Conservation (phyloP, 1,140 invertebrate species). For the Bombus breviceps region DNA sequence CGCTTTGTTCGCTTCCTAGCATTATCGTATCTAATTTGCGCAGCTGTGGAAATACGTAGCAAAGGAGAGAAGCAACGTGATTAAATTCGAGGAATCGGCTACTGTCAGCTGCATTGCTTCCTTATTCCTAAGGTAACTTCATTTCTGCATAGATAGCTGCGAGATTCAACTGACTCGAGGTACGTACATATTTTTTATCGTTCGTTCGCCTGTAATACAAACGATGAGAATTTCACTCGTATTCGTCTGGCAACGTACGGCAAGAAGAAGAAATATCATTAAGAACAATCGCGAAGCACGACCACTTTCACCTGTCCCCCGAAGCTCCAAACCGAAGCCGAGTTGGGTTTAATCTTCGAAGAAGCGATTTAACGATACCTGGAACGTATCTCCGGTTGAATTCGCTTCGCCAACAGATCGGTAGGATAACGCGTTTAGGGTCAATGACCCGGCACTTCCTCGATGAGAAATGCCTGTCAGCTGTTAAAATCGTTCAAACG, state of each 20-base stretch:
- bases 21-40: not conserved
- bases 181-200: not conserved
- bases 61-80: not conserved
- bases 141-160: not conserved
- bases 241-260: no score
- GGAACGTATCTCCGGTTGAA: conserved; percentile 21
- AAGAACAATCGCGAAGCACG: not conserved
- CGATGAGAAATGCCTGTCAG: conserved; percentile 65
- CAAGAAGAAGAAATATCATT: no score
- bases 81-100: conserved; percentile 1
- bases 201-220: not conserved
- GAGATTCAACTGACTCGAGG: not conserved
- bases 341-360: conserved; percentile 37
- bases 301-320: not conserved
- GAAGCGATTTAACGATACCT: conserved; percentile 52
- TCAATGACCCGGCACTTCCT: conserved; percentile 52
- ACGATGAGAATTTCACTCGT: no score
- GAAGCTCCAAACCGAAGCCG: not conserved
- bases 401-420: conserved; percentile 27
- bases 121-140: not conserved
- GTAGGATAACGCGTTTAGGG: conserved; percentile 46
- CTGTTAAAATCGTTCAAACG: conserved; percentile 69
- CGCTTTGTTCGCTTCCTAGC: not conserved
- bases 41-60: no score
- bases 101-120: not conserved